Evolutionary conservation across 2,888 invertebrate genomes (phyloP).

Genomic region (Notodromas monacha): DNA sequence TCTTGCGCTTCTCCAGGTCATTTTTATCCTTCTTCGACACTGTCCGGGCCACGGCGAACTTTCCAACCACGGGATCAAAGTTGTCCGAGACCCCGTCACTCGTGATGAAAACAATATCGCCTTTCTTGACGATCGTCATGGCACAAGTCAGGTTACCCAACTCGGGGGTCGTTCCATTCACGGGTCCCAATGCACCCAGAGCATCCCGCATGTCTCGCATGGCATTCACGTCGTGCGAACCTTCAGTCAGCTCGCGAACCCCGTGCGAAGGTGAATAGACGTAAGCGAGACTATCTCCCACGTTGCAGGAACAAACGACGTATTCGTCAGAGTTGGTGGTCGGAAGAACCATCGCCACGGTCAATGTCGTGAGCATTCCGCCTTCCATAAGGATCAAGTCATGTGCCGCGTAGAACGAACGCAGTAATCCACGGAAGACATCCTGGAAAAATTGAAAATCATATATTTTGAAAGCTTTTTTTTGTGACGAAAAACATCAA

Average conservation of each 20-base stretch:
- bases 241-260: constrained; percentile 48
- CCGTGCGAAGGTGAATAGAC: constrained; percentile 39
- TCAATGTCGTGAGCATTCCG: constrained; percentile 47
- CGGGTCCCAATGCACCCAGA: constrained; percentile 52
- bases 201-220: constrained; percentile 66
- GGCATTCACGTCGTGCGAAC: constrained; percentile 45
- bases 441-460: constrained; percentile 20
- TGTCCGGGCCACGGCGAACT: constrained; percentile 26
- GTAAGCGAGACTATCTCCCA: constrained; percentile 61
- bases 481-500: constrained; percentile 6
- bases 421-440: constrained; percentile 36
- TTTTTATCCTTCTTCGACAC: constrained; percentile 7
- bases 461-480: too few relatives aligned
- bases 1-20: too few relatives aligned
- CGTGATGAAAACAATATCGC: constrained; percentile 52
- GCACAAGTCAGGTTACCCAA: constrained; percentile 53
- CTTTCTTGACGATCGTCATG: constrained; percentile 38
- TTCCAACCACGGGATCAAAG: constrained; percentile 64
- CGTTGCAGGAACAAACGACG: constrained; percentile 51
- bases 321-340: constrained; percentile 20
- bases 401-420: constrained; percentile 53
- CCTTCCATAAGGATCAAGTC: constrained; percentile 46
- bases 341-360: constrained; percentile 38
- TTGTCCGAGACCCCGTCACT: constrained; percentile 71
- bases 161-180: constrained; percentile 50